Base-by-base conservation (phyloP, 2,888 invertebrate genomes). In the Torymus tubicola region DNA sequence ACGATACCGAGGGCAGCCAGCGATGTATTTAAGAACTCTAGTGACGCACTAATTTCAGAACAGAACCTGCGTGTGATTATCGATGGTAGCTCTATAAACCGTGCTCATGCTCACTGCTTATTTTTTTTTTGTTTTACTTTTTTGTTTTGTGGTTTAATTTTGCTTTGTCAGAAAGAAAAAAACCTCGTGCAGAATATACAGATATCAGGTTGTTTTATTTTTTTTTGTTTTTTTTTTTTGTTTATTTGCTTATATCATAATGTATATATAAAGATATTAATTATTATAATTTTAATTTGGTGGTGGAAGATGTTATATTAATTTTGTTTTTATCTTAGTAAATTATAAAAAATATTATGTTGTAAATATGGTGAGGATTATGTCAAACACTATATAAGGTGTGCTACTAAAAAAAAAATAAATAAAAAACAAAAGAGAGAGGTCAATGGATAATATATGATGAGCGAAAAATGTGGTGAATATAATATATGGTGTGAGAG, bases 1-100 rank as follows among this genome's bases (percentile, higher is more conserved):
- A 88, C 89, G 88, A 88, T 89, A 90, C 90, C 91, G 85, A 91
- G 90, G 87, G 90, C 90, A 86, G 90, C 90, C 88, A 91, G 90
- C 87, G 90, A 91, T 83, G 88, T 87, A 87, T 90, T 88, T 91
- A 91, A 86, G 86, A 89, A 90, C 86, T 88, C 90, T 90, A 90
- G 87, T 86, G 90, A 90, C 87, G 87, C 86, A 88, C 90, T 90
- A 87, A 90, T 90, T 87, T 90, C 90, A 85, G 89, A 90, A 90
- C 87, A 90, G 85, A 90, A 90, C 68, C 81, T 81, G 88, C 86
- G 84, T 88, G 85, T 89, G 86, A 90, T 89, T 89, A 90, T 87
- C 86, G 82, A 83, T 85, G 83, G 78, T 85, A 79, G 84, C 84
- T 83, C 84, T 87, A 42, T 42, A 86, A 86, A 84, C 85, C 87